Evolutionary conservation across 2,888 invertebrate species (phyloP), one percentile per base, ranked within the genome.

Genomic region (Rhimphoctona megacephalus): DNA sequence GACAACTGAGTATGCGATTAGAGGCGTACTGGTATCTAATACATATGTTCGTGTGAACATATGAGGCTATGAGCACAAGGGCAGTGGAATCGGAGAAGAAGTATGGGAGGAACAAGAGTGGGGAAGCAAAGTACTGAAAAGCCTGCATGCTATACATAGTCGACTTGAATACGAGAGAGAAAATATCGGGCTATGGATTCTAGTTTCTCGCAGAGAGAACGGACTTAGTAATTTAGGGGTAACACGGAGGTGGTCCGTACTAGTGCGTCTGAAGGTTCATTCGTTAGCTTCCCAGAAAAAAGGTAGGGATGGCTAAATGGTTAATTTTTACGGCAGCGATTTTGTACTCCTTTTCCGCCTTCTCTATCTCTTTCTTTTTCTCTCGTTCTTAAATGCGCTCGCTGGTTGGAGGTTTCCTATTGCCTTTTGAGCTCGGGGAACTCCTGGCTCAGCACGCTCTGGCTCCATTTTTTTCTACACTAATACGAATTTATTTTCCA

Each of bases 401-500:
- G 22, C 33, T 43, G 66, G 79, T 76, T 85, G 85, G 76, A 80
- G 87, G 87, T 87, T 82, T 72, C 54, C 61, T 70, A 81, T 78
- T 81, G 81, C 84, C 66, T 74, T 81, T 83, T 81, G 74, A 81
- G 79, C 81, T 78, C 1, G 83, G 77, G 57, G 70, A 83, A 66
- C 61, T 78, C 80, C 64, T 83, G 84, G 79, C 85, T 46, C 54
- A 57, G 73, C 80, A 54, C 72, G 73, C 76, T 73, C 69, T 78
- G 22, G 83, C 67, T 76, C 79, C 74, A 70, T 78, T 80, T 82
- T 85, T 81, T 83, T 64, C 80, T 73, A 85, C 89, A 90, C 92
- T 93, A 93, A 93, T 92, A 91, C 90, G 92, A 92, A 93, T 93
- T 93, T 93, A 93, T 93, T 93, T 91, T 90, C 89, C 89, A 81